Evolutionary conservation across 30 jellyfish, hydroid and myxozoan genomes (phyloP).

Genomic region (Aurelia aurita complex sp. Pacific): DNA sequence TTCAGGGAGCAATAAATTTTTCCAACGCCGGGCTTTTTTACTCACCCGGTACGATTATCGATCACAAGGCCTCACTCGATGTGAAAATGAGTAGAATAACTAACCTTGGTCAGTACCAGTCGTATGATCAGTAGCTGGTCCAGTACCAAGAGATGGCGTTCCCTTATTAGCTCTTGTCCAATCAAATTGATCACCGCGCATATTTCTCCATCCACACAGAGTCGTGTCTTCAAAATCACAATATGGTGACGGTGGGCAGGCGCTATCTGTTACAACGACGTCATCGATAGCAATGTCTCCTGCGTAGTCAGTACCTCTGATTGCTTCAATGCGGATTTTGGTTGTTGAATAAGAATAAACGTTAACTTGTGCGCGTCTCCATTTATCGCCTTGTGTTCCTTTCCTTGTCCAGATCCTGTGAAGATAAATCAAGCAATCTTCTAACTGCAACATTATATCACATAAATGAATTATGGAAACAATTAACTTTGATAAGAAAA

Average conservation of each 20-base stretch:
- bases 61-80: too few species aligned
- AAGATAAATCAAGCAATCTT: too few species aligned
- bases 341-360: conserved; percentile 70
- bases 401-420: conserved; percentile 85
- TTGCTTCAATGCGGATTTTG: conserved; percentile 83
- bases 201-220: conserved; percentile 77
- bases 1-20: too few species aligned
- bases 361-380: conserved; percentile 93
- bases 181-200: conserved; percentile 84
- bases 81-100: neutral
- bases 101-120: conserved; percentile 93
- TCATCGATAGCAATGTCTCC: conserved; percentile 97
- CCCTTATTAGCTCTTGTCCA: conserved; percentile 96
- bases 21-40: too few species aligned
- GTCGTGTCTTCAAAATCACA: conserved; percentile 91
- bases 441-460: too few species aligned
- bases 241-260: conserved; percentile 76
- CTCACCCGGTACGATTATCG: too few species aligned
- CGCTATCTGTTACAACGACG: conserved; percentile 69
- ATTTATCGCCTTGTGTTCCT: conserved; percentile 95
- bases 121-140: conserved; percentile 97
- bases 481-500: too few species aligned
- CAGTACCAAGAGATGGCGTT: conserved; percentile 98
- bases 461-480: too few species aligned
- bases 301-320: conserved; percentile 79